Conservation (phyloP, 2,797 vertebrate genomes). For the Miichthys miiuy region DNA sequence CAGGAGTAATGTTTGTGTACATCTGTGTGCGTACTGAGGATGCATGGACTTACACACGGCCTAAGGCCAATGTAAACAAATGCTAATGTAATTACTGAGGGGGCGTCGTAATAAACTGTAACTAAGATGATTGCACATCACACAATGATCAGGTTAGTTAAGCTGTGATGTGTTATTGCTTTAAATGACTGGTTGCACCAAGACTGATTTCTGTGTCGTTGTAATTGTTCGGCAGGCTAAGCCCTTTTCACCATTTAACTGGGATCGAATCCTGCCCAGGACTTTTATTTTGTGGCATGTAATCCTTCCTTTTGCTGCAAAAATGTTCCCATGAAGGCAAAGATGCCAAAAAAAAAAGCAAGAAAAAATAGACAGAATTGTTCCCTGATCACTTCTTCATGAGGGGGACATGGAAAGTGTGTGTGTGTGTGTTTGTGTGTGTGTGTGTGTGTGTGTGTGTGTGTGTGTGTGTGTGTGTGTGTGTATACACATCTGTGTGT, state of each 20-base stretch:
- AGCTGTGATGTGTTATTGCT: slow-evolving; percentile 63
- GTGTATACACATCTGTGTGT: slow-evolving; percentile 22
- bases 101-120: slow-evolving; percentile 86
- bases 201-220: slow-evolving; percentile 52
- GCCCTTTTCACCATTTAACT: slow-evolving; percentile 4
- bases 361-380: slow-evolving; percentile 9
- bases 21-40: slow-evolving; percentile 37
- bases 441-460: slow-evolving; percentile 25
- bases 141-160: slow-evolving; percentile 77
- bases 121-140: slow-evolving; percentile 83
- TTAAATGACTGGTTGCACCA: slow-evolving; percentile 53
- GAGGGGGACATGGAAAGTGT: too few relatives aligned
- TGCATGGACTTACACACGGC: slow-evolving; percentile 73
- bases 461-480: slow-evolving; percentile 26
- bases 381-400: slow-evolving; percentile 23
- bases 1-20: slow-evolving; percentile 13
- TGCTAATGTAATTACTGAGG: slow-evolving; percentile 85
- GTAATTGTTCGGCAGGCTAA: slow-evolving; percentile 40
- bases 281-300: slow-evolving; percentile 34
- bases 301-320: slow-evolving; percentile 37
- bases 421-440: slow-evolving; percentile 17
- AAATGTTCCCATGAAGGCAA: slow-evolving; percentile 6
- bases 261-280: slow-evolving; percentile 27
- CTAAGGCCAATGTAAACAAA: slow-evolving; percentile 85
- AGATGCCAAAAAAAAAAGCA: slow-evolving; percentile 15